Evolutionary conservation across 2,888 invertebrate species (phyloP).

Genomic region (Luperina nickerlii): DNA sequence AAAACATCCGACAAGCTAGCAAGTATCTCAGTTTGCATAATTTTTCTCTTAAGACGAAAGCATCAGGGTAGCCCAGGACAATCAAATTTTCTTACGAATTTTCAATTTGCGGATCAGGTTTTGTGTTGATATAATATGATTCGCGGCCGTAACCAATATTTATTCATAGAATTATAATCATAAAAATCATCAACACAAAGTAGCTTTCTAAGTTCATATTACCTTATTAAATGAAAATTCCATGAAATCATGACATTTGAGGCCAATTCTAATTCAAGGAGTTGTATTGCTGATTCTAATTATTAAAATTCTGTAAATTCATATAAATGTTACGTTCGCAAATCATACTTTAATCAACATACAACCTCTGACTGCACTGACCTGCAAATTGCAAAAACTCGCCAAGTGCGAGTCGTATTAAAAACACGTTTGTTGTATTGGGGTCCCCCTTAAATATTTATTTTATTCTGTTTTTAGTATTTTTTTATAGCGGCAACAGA

Average conservation of each 20-base stretch:
- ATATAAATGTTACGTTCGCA: background rate
- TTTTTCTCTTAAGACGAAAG: slow-evolving; percentile 16
- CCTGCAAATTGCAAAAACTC: too few relatives aligned
- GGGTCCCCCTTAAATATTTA: too few relatives aligned
- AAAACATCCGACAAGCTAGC: slow-evolving; percentile 20
- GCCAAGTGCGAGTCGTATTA: too few relatives aligned
- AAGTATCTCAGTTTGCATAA: slow-evolving; percentile 43
- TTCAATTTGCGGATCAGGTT: background rate
- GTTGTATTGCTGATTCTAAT: too few relatives aligned
- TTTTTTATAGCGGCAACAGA: too few relatives aligned
- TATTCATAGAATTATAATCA: too few relatives aligned
- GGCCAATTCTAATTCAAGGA: background rate
- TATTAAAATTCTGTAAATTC: background rate
- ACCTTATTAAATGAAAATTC: background rate
- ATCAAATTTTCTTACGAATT: background rate
- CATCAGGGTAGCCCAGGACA: background rate
- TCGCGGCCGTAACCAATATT: background rate
- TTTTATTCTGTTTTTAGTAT: too few relatives aligned
- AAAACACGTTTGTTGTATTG: too few relatives aligned
- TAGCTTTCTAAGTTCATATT: too few relatives aligned
- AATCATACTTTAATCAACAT: background rate
- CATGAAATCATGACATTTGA: background rate
- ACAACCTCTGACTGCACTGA: background rate
- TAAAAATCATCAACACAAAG: too few relatives aligned
- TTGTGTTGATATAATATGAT: background rate